These are phyloP conservation scores for Scolopax rusticola DNA, from an alignment of 2,797 vertebrate genomes.

Conservation along the genomic window DNA sequence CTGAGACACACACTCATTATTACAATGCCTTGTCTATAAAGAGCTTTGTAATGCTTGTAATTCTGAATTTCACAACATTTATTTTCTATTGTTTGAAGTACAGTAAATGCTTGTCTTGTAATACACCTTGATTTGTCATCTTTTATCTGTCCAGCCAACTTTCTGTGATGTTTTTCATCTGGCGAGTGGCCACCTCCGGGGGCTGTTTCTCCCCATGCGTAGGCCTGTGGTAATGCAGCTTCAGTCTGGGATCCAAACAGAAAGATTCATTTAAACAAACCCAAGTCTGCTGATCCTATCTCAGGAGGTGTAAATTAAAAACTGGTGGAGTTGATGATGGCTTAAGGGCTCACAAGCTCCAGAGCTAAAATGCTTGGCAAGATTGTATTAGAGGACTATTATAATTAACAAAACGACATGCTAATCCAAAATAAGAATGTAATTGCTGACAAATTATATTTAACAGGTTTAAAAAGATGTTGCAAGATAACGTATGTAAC, in stretches of 20 bases:
- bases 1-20: too few species aligned
- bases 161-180: neutral
- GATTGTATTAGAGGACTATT: constrained; percentile 69
- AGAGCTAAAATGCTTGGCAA: constrained; percentile 71
- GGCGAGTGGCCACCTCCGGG: constrained; percentile 53
- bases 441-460: constrained; percentile 65
- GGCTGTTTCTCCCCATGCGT: constrained; percentile 34
- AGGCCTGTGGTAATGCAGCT: neutral
- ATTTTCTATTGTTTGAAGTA: neutral
- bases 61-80: neutral
- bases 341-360: constrained; percentile 28
- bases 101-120: neutral
- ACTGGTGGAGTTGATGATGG: constrained; percentile 39
- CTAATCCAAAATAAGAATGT: constrained; percentile 57
- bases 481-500: neutral
- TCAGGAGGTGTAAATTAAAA: constrained; percentile 78
- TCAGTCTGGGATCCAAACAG: constrained; percentile 50
- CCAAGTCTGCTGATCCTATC: constrained; percentile 66
- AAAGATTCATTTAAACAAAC: constrained; percentile 72
- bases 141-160: neutral
- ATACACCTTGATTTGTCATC: neutral
- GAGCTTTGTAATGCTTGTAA: neutral
- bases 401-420: constrained; percentile 77
- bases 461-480: neutral
- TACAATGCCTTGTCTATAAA: neutral